Evolutionary conservation across 2,888 invertebrate genomes (phyloP), one percentile per base, ranked within the genome.

Genomic region (Oasisia sp.): DNA sequence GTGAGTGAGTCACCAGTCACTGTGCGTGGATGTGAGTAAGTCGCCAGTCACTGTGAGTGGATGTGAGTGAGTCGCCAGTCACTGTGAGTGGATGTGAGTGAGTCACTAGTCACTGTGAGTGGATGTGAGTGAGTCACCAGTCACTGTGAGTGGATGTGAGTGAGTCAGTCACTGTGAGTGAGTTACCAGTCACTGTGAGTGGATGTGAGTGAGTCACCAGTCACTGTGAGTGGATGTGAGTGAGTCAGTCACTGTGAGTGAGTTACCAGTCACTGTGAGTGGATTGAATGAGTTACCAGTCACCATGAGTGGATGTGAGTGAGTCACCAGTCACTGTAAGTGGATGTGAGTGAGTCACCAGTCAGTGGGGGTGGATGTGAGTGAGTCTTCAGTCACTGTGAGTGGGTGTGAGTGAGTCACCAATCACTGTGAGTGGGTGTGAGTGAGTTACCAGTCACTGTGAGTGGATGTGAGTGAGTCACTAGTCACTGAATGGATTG

Each of bases 341-440:
- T 74, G 19, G 3, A 27, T 74, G 38, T 38, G 38, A 38, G 96
- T 96, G 92, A 91, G 74, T 32, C 44, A 12, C 11, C 38, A 56
- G 56, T 94, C 99, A 99, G 96, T 98, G 99, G 95, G 97, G 98
- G 94, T 97, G 97, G 94, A 97, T 97, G 95, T 96, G 96, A 95
- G 96, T 96, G 93, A 91, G 89, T 32, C 45, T 1, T 2, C 50
- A 74, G 74, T 74, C 74, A 3, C 19, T 74, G 74, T 74, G 74
- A 74, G 74, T 74, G 19, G 3, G 27, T 74, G 38, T 38, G 38
- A 38, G 38, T 38, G 38, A 56, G 56, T 56, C 56, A 19, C 7
- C 12, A 74, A 7, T 74, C 74, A 19, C 19, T 74, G 27, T 74
- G 74, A 74, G 74, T 50, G 11, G 98, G 94, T 97, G 97, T 94